Base-by-base conservation (phyloP, 92 coral and sea anemone genomes). In the Palythoa heliodiscus region DNA sequence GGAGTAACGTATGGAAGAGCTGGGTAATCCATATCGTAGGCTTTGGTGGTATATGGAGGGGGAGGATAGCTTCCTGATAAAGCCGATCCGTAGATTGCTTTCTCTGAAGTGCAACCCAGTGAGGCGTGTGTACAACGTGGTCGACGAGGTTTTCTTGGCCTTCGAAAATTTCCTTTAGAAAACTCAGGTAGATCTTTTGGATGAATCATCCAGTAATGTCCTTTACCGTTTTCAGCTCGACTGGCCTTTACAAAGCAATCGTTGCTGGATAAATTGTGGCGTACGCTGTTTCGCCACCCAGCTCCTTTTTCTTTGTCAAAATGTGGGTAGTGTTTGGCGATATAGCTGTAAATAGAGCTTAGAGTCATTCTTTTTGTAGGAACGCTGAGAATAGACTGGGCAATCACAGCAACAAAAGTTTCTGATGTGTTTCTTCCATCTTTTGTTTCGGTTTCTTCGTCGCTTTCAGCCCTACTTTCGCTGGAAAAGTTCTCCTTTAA, bases 171-270 rank as follows among this genome's bases (percentile, higher is more conserved):
- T 22, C 99, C 99, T 69, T 96, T 96, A 67, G 98, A 89, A 86
- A 96, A 96, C 86, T 96, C 99, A n/a, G 99, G 98, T 72, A 96
- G 87, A 80, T 96, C 99, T 91, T 96, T 96, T 0, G 99, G 99
- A 87, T 96, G 99, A 20, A 96, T 93, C 99, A 96, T 96, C 99
- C 99, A 96, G 88, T 96, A 96, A 52, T 96, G 99, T 0, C 99
- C 99, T 55, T 96, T 96, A 70, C 99, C 99, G 85, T 96, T 96
- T 89, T 96, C 99, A 9, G 99, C 99, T 76, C 99, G 93, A 83
- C 98, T 95, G 71, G 99, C 98, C 86, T 96, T 96, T 83, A 96
- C 98, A 73, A 96, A 96, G 89, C 99, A 96, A 86, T 96, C 99
- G 86, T 96, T 96, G 85, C 99, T 96, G 54, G 99, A 96, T 61